Percentiles rank a stretch among this genome's conserved stretches.
phyloP scores from a whole-genome alignment of 2,888 invertebrate genomes.

The Thera obeliscata region DNA sequence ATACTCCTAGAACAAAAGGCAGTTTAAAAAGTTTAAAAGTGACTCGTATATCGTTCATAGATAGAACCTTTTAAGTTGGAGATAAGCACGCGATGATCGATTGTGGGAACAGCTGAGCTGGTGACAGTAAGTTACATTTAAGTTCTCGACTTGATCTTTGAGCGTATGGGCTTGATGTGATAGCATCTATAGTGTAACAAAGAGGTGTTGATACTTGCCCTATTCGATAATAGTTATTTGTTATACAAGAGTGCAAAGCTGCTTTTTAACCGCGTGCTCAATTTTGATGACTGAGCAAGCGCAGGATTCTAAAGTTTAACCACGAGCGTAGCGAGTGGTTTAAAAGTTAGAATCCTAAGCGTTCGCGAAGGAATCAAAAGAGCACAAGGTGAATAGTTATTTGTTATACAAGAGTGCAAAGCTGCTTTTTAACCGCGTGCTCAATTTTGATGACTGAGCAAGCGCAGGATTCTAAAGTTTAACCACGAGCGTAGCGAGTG shows the following conservation, averaged over 20 bases:
- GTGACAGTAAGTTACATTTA: constrained; percentile 81
- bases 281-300: no score
- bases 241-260: neutral
- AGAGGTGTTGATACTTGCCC: constrained; percentile 59
- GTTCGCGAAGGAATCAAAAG: no score
- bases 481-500: no score
- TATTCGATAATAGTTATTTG: neutral
- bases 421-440: no score
- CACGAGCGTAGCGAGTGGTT: no score
- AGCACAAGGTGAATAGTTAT: no score
- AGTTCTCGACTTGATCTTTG: constrained; percentile 68
- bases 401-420: no score
- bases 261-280: no score
- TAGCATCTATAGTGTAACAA: constrained; percentile 58
- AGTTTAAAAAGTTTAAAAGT: constrained; percentile 49
- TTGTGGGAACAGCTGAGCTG: constrained; percentile 76
- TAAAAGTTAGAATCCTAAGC: no score
- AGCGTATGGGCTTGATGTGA: constrained; percentile 68
- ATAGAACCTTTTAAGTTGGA: constrained; percentile 77
- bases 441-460: no score
- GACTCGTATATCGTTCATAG: constrained; percentile 68
- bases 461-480: no score
- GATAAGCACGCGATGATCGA: constrained; percentile 79
- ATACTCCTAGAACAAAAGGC: constrained; percentile 49
- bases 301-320: no score